Percentiles rank a stretch among this genome's conserved stretches.
Conservation (phyloP, 2,797 vertebrate genomes). For the Glyptemys insculpta region DNA sequence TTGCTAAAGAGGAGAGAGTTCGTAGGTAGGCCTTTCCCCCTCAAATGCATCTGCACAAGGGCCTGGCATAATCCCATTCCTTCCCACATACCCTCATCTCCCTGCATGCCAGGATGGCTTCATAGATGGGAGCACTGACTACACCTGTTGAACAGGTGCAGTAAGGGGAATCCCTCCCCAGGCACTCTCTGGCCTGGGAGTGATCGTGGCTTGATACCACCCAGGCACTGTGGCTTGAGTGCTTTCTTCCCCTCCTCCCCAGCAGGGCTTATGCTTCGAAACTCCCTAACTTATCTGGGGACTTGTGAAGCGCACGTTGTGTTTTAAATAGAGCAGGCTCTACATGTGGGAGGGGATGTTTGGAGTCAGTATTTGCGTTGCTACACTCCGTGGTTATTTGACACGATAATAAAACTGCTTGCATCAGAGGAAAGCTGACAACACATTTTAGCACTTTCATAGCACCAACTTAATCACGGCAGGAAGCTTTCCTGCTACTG, state of each 20-base stretch:
- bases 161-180: background rate
- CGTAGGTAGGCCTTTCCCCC: background rate
- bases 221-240: background rate
- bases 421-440: constrained; percentile 93
- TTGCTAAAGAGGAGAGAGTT: background rate
- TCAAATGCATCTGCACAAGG: background rate
- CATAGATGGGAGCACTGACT: background rate
- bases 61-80: background rate
- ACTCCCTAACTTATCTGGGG: constrained; percentile 45
- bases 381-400: constrained; percentile 90
- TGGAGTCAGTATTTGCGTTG: constrained; percentile 91
- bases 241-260: constrained; percentile 13
- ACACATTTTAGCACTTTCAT: constrained; percentile 90
- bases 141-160: background rate
- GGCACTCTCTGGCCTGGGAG: rapidly evolving
- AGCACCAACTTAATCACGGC: constrained; percentile 86
- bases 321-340: constrained; percentile 88
- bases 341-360: constrained; percentile 85
- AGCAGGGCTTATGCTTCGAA: background rate
- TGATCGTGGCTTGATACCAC: background rate
- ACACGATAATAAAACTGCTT: constrained; percentile 92
- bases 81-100: background rate
- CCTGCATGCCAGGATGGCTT: rapidly evolving
- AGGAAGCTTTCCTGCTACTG: constrained; percentile 84
- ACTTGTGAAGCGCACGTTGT: constrained; percentile 49